Evolutionary conservation across 2,113 vertebrate genomes (phyloP).

Genomic region (Bubo blakistoni): DNA sequence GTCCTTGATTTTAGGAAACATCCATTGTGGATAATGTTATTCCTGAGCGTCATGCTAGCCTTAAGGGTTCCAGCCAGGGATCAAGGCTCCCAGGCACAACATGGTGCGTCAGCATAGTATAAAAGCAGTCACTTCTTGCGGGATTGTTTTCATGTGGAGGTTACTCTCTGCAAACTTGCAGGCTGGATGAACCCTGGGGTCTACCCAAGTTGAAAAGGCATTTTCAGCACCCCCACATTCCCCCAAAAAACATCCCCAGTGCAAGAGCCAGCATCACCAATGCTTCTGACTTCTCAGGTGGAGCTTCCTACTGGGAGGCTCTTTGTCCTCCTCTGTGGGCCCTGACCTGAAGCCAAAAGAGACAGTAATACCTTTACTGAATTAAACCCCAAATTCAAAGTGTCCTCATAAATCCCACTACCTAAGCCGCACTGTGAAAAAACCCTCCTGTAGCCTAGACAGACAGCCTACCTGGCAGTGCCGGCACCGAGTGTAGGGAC

Average conservation of each 20-base stretch:
- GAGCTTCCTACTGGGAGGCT: background rate
- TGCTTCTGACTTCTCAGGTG: background rate
- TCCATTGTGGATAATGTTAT: background rate
- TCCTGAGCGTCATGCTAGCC: background rate
- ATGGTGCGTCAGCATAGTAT: background rate
- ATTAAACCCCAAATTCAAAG: background rate
- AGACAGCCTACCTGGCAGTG: background rate
- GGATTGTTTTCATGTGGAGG: background rate
- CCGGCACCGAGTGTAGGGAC: rapidly evolving
- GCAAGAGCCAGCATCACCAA: background rate
- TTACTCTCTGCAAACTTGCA: background rate
- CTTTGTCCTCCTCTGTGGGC: background rate
- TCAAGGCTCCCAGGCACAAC: background rate
- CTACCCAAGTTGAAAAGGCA: background rate
- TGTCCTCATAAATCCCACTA: background rate
- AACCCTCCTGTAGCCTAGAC: background rate
- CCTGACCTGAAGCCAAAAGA: background rate
- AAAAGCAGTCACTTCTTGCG: background rate
- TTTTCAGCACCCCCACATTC: background rate
- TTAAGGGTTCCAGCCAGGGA: background rate
- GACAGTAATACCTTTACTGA: background rate
- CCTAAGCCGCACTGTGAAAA: background rate
- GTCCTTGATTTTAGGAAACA: constrained; percentile 30
- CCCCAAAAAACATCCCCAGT: background rate
- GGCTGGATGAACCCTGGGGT: background rate